Base-by-base conservation (phyloP, 2,888 invertebrate species). In the Malacosoma neustria region DNA sequence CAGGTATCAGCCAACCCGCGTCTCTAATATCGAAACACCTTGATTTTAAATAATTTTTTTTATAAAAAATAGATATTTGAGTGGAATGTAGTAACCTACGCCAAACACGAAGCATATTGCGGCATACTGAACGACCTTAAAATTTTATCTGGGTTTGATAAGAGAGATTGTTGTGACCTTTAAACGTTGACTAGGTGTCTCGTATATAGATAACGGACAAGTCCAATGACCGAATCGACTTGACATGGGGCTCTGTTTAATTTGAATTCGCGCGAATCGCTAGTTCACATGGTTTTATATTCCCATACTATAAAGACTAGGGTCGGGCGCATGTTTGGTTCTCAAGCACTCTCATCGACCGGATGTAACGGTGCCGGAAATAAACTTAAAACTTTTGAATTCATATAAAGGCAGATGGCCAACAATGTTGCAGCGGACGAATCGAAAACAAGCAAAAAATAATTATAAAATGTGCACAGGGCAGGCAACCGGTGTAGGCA, bases 321-420 rank as follows among this genome's bases (percentile, higher is more conserved):
- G 49, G 46, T 51, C 51, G 48, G 40, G 47, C 41, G n/a, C n/a
- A n/a, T 47, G 43, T 55, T 63, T 57, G 55, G 58, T 63, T 62
- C 58, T 72, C 55, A 66, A 79, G 77, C 51, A 63, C 72, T 72
- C 75, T 22, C 51, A 55, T 64, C 53, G 52, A 56, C 74, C 79
- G 79, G 79, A 81, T 75, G 71, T 77, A 74, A 72, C 71, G 74
- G 73, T 70, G 66, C 71, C 75, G 79, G 80, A 79, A 76, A 72
- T 65, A 61, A 66, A 66, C 56, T 68, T 56, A 29, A 64, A 68
- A 69, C 2, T 22, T 22, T 63, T 65, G 61, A 61, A 57, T 61
- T 60, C 54, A 56, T 57, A 64, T 62, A 48, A 58, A 52, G 51
- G 59, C 76, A 76, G 73, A 74, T 74, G 76, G 72, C 54, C 48